Conservation (phyloP, 1,140 invertebrate genomes). For the Micrasema longulum region DNA sequence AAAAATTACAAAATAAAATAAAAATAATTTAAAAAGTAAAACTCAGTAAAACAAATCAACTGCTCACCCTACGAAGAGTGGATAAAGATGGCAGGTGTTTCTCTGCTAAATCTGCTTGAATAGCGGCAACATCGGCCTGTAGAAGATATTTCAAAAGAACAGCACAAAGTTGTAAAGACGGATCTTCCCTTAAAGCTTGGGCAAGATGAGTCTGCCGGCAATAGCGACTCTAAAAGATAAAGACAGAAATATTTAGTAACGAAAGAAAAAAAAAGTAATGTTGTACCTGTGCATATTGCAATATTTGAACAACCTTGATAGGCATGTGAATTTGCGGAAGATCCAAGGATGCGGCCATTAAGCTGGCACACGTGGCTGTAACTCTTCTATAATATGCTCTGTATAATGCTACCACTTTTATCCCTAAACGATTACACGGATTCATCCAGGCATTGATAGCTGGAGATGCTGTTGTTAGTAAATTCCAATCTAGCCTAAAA, state of each 20-base stretch:
- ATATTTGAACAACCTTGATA: constrained; percentile 78
- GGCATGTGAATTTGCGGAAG: constrained; percentile 84
- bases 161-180: constrained; percentile 92
- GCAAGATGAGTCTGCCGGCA: constrained; percentile 87
- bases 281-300: no score
- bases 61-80: constrained; percentile 79
- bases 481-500: constrained; percentile 91
- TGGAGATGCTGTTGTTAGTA: constrained; percentile 94
- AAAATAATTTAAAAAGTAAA: background rate
- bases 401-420: constrained; percentile 83
- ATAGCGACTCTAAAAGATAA: constrained; percentile 84
- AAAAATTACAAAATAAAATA: constrained; percentile 1
- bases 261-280: no score
- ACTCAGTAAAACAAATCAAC: constrained; percentile 1
- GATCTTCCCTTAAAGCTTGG: constrained; percentile 94
- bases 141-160: constrained; percentile 89
- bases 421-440: constrained; percentile 89
- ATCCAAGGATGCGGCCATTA: constrained; percentile 95
- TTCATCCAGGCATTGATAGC: constrained; percentile 98
- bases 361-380: constrained; percentile 90
- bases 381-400: constrained; percentile 80
- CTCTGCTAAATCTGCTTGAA: constrained; percentile 88
- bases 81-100: constrained; percentile 87
- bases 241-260: background rate
- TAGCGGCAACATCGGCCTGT: constrained; percentile 77